A percentile compares a stretch with the other conserved stretches of the same genome.
Conservation (phyloP, 2,797 vertebrate genomes). For the Pogoniulus pusillus region DNA sequence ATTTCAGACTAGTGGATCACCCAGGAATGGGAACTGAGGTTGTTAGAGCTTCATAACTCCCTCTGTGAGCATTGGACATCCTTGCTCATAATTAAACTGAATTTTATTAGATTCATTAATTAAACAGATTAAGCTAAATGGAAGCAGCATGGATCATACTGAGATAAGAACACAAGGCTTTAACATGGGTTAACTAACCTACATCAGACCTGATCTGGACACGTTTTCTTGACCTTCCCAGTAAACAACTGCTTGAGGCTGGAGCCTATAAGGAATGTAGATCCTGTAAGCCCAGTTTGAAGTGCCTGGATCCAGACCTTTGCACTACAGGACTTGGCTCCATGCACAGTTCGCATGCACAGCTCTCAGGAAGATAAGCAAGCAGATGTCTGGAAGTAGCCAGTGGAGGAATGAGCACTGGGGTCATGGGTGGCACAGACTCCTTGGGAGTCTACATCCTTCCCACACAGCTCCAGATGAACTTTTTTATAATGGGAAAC, state of each 20-base stretch:
- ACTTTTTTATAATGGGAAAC: not conserved
- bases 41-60: not conserved
- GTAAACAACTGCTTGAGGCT: not conserved
- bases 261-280: not conserved
- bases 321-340: fast-evolving
- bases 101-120: not conserved
- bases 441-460: not conserved
- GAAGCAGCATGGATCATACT: not conserved
- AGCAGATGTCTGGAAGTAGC: not conserved
- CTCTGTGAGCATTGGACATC: not conserved
- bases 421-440: not conserved
- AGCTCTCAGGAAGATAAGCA: not conserved
- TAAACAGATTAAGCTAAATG: not conserved
- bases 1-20: not conserved
- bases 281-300: not conserved
- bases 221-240: not conserved
- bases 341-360: not conserved
- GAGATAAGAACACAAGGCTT: not conserved
- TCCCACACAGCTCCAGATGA: not conserved
- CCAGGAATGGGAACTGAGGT: not conserved
- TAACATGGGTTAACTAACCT: not conserved
- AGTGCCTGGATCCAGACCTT: not conserved
- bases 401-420: not conserved
- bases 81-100: not conserved
- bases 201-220: not conserved